These are phyloP conservation scores for Megaceryle torquata DNA, from an alignment of 2,113 vertebrate species.

Conservation along the genomic window DNA sequence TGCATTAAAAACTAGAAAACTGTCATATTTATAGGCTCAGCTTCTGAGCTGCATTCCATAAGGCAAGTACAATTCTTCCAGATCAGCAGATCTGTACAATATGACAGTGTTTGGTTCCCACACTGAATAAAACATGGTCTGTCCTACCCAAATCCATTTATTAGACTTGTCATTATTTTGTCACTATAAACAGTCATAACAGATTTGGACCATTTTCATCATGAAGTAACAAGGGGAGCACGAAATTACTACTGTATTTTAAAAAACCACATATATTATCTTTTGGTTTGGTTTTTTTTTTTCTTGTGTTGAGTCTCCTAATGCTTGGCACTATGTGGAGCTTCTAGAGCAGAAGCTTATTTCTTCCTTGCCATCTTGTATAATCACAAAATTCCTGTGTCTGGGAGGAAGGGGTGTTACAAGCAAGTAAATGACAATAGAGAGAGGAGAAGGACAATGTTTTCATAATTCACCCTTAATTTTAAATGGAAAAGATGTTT, in stretches of 20 bases:
- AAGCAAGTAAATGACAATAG: not conserved
- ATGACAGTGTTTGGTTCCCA: conserved; percentile 16
- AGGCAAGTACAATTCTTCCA: conserved; percentile 30
- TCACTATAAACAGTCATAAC: not conserved
- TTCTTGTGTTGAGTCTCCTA: not conserved
- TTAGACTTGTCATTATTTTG: conserved; percentile 32
- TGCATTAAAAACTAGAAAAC: not conserved
- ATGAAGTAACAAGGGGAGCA: not conserved
- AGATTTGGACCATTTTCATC: not conserved
- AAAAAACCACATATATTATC: not conserved
- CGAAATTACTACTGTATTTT: not conserved
- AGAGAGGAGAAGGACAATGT: not conserved
- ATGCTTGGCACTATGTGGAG: not conserved
- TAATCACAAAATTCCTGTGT: not conserved
- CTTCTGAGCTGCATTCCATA: conserved; percentile 11
- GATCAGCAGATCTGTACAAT: conserved; percentile 7
- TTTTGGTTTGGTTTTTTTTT: not conserved
- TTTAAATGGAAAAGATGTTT: not conserved
- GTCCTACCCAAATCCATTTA: not conserved
- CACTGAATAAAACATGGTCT: conserved; percentile 49
- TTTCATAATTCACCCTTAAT: not conserved
- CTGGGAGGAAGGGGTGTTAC: not conserved
- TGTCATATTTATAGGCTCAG: not conserved
- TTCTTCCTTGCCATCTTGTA: not conserved
- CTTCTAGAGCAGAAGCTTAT: not conserved